A percentile compares a stretch with the other conserved stretches of the same genome.
These are phyloP conservation scores for Drosophila truncata DNA, from an alignment of 1,140 invertebrate species.

Conservation along the genomic window DNA sequence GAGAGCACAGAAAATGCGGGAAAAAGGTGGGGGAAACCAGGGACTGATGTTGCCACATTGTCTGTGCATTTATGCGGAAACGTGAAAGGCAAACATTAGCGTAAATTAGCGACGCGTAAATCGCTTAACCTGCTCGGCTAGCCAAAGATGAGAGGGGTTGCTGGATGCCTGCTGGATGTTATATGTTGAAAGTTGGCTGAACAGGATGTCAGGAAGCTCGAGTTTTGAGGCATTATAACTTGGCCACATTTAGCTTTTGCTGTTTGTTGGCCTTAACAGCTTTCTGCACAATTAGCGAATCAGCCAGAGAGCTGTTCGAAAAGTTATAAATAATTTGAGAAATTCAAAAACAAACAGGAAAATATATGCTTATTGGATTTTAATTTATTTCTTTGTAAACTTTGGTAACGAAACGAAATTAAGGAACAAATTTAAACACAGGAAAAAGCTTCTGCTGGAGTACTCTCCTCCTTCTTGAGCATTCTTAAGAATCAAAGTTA, in stretches of 20 bases:
- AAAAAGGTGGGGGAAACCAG: neutral
- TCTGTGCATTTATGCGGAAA: conserved; percentile 76
- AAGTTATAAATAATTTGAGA: neutral
- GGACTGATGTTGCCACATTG: conserved; percentile 40
- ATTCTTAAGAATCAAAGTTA: neutral
- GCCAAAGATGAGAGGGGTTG: neutral
- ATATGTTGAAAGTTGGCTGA: conserved; percentile 1
- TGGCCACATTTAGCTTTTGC: conserved; percentile 28
- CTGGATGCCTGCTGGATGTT: neutral
- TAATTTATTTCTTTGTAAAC: neutral
- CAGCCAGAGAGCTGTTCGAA: neutral
- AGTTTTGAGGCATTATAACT: conserved; percentile 29
- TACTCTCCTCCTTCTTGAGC: neutral
- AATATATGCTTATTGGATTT: neutral
- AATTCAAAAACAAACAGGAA: too few relatives aligned
- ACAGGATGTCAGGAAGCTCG: conserved; percentile 6
- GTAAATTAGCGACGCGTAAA: conserved; percentile 81
- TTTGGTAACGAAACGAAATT: neutral
- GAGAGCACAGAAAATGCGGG: neutral
- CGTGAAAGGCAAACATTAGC: conserved; percentile 79
- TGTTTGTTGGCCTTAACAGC: conserved; percentile 25
- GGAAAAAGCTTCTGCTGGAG: neutral
- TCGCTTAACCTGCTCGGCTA: conserved; percentile 65
- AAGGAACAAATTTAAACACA: neutral
- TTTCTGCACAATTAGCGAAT: conserved; percentile 18